Evolutionary conservation across 2,113 vertebrate genomes (phyloP).

Genomic region (Grallaria varia): DNA sequence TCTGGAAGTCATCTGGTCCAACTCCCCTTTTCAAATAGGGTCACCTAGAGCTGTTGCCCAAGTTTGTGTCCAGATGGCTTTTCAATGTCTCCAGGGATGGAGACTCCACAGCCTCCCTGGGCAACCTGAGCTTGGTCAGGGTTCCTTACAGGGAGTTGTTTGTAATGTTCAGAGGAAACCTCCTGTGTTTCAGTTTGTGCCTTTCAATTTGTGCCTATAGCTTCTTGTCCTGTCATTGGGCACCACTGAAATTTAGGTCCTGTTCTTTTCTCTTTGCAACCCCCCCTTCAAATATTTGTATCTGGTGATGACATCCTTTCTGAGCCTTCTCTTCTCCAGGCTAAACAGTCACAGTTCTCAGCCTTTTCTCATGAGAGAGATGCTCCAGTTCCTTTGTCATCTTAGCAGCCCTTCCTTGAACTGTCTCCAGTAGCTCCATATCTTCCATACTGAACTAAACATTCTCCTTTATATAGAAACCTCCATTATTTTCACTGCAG

Average conservation of each 20-base stretch:
- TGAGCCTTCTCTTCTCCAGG: neutral
- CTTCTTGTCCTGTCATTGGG: neutral
- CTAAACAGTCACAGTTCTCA: neutral
- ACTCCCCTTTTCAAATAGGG: neutral
- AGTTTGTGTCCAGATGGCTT: neutral
- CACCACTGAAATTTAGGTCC: neutral
- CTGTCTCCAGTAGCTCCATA: neutral
- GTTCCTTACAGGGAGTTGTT: neutral
- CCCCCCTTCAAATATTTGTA: neutral
- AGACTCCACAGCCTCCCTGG: neutral
- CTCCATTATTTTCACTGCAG: neutral
- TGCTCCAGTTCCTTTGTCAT: neutral
- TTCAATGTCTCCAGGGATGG: neutral
- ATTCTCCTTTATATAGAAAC: neutral
- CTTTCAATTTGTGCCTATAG: neutral
- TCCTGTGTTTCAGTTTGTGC: neutral
- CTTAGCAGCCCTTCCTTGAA: neutral
- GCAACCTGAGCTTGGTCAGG: neutral
- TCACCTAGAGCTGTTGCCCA: neutral
- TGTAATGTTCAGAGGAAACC: neutral
- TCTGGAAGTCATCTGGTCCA: neutral
- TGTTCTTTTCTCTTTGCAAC: neutral
- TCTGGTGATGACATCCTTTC: neutral
- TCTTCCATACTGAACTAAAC: neutral
- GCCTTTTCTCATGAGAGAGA: neutral